These are phyloP conservation scores for Caenorhabditis brenneri DNA, from an alignment of 1,140 invertebrate species.

Conservation along the genomic window DNA sequence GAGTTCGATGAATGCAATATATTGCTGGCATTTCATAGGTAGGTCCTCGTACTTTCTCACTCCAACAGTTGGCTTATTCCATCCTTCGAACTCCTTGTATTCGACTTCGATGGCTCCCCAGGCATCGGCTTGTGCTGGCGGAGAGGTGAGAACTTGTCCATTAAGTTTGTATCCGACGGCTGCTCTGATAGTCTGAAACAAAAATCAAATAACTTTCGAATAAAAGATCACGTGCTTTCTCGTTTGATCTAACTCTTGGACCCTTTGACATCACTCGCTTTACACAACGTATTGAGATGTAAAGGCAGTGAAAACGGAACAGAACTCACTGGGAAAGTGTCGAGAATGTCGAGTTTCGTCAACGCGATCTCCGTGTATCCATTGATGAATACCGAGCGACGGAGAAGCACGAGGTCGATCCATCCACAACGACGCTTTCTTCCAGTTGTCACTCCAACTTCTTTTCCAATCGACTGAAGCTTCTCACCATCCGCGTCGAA, in stretches of 20 bases:
- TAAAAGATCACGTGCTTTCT: neutral
- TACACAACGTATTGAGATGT: neutral
- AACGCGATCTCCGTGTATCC: slow-evolving; percentile 85
- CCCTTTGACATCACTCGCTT: neutral
- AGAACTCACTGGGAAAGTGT: slow-evolving; percentile 79
- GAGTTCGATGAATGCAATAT: slow-evolving; percentile 85
- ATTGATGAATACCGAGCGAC: slow-evolving; percentile 91
- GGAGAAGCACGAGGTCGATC: slow-evolving; percentile 89
- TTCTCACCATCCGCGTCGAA: slow-evolving; percentile 76
- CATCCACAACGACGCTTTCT: slow-evolving; percentile 90
- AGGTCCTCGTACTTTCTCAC: slow-evolving; percentile 84
- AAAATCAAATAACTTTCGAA: neutral
- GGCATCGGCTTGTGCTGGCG: slow-evolving; percentile 74
- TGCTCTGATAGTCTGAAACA: slow-evolving; percentile 74
- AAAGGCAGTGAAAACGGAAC: neutral
- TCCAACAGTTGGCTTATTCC: slow-evolving; percentile 82
- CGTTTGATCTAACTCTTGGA: neutral
- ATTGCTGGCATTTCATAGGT: slow-evolving; percentile 84
- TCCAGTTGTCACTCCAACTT: slow-evolving; percentile 94
- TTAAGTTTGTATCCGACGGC: slow-evolving; percentile 80
- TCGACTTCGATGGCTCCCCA: slow-evolving; percentile 78
- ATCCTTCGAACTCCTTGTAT: slow-evolving; percentile 89
- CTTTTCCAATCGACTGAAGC: slow-evolving; percentile 84
- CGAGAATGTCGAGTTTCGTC: slow-evolving; percentile 96
- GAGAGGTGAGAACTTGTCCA: slow-evolving; percentile 76